Conservation (phyloP, 2,797 vertebrate genomes). For the Molossus alvarezi region DNA sequence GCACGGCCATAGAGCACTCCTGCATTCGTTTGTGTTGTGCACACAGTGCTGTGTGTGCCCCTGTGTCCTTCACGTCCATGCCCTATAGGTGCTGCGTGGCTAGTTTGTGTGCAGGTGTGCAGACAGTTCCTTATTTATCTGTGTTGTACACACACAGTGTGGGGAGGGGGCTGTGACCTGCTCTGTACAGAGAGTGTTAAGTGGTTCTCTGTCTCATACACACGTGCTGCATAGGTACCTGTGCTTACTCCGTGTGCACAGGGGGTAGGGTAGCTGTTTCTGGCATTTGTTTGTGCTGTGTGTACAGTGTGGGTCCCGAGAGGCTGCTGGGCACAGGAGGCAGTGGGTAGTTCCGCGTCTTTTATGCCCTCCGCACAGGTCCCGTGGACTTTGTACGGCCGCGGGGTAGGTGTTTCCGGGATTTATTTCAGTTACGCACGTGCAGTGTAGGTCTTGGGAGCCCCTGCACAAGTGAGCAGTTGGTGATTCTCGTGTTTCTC, state of each 20-base stretch:
- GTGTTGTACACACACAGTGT: neutral
- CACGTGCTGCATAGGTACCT: neutral
- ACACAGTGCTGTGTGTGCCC: neutral
- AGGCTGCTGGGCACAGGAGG: neutral
- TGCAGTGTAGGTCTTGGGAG: constrained; percentile 49
- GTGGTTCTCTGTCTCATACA: neutral
- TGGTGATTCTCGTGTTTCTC: constrained; percentile 58
- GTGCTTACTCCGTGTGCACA: neutral
- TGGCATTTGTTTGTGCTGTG: constrained; percentile 52
- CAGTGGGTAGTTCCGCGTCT: constrained; percentile 6
- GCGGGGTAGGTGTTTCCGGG: constrained; percentile 74
- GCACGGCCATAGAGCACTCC: fast-evolving
- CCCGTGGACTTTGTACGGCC: constrained; percentile 60
- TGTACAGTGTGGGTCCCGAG: neutral
- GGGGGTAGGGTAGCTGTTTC: neutral
- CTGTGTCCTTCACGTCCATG: neutral
- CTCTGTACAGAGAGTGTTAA: neutral
- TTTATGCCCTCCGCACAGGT: neutral
- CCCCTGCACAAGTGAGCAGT: constrained; percentile 59
- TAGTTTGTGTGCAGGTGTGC: neutral
- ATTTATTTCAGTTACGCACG: constrained; percentile 68
- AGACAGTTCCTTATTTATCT: neutral
- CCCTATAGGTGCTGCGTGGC: neutral
- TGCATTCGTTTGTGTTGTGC: neutral
- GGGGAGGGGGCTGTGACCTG: neutral